A percentile compares a stretch with the other conserved stretches of the same genome.
phyloP scores from a whole-genome alignment of 2,888 invertebrate genomes.

The Drosophila basisetae region DNA sequence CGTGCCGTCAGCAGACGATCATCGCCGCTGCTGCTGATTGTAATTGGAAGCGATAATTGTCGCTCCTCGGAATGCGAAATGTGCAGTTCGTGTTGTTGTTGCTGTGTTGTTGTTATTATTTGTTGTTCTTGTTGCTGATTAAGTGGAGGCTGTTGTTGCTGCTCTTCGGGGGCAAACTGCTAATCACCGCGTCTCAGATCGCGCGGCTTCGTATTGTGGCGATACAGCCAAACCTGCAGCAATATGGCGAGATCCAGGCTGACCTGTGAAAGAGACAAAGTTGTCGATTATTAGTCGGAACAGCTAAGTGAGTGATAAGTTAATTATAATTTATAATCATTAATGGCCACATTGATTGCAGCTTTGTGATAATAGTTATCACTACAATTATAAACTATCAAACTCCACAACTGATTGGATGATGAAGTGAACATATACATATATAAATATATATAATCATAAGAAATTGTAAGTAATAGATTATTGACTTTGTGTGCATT shows the following conservation, averaged over 20 bases:
- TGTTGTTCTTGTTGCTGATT: conserved; percentile 48
- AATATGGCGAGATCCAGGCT: conserved; percentile 88
- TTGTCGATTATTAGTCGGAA: neutral
- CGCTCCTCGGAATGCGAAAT: conserved; percentile 77
- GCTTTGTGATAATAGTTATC: neutral
- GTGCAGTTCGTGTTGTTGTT: conserved; percentile 70
- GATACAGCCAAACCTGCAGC: conserved; percentile 89
- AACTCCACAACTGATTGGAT: neutral
- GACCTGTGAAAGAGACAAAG: conserved; percentile 87
- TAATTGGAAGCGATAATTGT: conserved; percentile 78
- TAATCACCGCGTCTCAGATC: conserved; percentile 88
- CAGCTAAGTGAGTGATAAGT: neutral
- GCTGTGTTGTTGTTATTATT: conserved; percentile 81
- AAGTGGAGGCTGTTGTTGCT: conserved; percentile 82
- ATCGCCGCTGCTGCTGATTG: conserved; percentile 82
- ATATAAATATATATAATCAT: neutral
- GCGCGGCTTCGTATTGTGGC: conserved; percentile 86
- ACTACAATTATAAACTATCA: neutral
- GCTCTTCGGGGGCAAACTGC: conserved; percentile 87
- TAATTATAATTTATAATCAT: neutral
- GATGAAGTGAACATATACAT: neutral
- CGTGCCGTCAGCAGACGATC: conserved; percentile 83
- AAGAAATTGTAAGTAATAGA: neutral
- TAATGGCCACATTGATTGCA: neutral
- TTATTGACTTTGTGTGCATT: neutral